Percentiles rank a stretch among this genome's conserved stretches.
Conservation (phyloP, 2,113 vertebrate species). For the Anguilla japonica region DNA sequence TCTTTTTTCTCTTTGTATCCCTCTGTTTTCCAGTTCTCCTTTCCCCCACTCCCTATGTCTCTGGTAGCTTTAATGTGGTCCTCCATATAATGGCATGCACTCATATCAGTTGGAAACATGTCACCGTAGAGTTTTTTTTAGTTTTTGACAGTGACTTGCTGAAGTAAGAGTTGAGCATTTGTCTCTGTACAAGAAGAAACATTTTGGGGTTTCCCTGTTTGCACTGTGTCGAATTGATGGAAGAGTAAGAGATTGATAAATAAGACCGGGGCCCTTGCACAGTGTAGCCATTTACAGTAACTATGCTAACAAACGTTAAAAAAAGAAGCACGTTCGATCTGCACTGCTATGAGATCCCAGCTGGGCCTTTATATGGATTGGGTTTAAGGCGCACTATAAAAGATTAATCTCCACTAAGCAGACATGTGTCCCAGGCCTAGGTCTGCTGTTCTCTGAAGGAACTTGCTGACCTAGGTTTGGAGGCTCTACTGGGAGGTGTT, state of each 20-base stretch:
- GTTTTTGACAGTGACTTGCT: too few species aligned
- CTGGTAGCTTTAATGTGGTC: too few species aligned
- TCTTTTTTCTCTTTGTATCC: too few species aligned
- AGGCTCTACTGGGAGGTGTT: neutral
- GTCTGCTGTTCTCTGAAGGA: slow-evolving; percentile 14
- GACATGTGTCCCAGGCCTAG: slow-evolving; percentile 29
- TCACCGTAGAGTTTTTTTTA: neutral
- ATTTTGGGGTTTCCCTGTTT: neutral
- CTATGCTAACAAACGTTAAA: neutral
- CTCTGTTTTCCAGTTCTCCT: too few species aligned
- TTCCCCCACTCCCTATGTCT: too few species aligned
- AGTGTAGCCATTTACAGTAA: neutral
- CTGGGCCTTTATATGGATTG: slow-evolving; percentile 18
- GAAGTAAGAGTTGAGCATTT: too few species aligned
- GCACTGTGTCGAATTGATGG: neutral
- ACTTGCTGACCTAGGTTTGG: neutral
- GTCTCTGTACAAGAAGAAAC: neutral
- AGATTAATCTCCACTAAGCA: slow-evolving; percentile 33
- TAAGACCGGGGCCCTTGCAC: neutral
- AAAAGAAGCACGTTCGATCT: neutral
- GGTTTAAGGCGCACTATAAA: slow-evolving; percentile 22
- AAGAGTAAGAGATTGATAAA: neutral
- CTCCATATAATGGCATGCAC: too few species aligned
- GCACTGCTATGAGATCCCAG: neutral
- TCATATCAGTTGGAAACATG: neutral